Evolutionary conservation across 2,113 vertebrate species (phyloP), one percentile per base, ranked within the genome.

Genomic region (Zosterops borbonicus): DNA sequence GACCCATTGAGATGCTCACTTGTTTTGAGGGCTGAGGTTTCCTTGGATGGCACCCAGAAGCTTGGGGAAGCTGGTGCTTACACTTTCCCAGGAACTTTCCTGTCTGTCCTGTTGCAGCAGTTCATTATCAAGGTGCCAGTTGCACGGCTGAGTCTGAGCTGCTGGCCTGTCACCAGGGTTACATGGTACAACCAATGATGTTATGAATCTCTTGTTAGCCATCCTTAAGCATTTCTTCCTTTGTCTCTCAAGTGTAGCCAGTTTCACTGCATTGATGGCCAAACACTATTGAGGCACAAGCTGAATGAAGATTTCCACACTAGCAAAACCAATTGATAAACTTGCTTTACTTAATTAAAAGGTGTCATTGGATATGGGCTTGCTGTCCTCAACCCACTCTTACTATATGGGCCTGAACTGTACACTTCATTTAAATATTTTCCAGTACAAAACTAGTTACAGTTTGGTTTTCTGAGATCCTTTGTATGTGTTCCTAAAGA

Each of bases 1-100:
- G 39, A 53, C 28, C 15, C 0, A 0, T 16, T 65, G 37, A 29
- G 41, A 15, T 63, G 35, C 17, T 64, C 0, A 0, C 27, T 29
- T n/a, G 14, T 22, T 16, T 15, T 47, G 24, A 52, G n/a, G 62
- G n/a, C 22, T 76, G 70, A 1, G 0, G 2, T 27, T 62, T 87
- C 12, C 21, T 35, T 52, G 75, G 16, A 11, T 17, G 35, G 69
- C 47, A 39, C 29, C 18, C 35, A 23, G 63, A 46, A 41, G 63
- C 70, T 80, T 46, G 27, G 74, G 46, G 22, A 42, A 35, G 42
- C 18, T 28, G 27, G 5, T 83, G 41, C 20, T 73, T 44, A 0
- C 1, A 3, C 28, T 79, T 63, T 27, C 11, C 4, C 39, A 17
- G 69, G 19, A 83, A 19, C 31, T 69, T 50, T 28, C 41, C 42